Evolutionary conservation across 2,888 invertebrate genomes (phyloP).

Genomic region (Tromatobia lineatoria): DNA sequence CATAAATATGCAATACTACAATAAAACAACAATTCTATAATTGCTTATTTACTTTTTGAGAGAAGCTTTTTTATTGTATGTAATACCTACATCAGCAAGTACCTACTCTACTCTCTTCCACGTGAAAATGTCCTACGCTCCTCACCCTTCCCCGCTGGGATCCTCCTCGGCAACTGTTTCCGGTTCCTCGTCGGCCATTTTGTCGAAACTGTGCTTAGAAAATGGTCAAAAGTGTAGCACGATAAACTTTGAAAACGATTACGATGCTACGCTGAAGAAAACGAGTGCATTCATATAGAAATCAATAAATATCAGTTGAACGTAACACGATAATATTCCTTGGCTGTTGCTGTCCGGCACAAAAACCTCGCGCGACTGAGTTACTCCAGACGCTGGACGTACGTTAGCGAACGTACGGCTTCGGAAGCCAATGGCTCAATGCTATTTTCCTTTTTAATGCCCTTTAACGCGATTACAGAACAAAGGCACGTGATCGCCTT

Average conservation of each 20-base stretch:
- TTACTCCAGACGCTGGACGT: conserved; percentile 57
- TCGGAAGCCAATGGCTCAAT: conserved; percentile 80
- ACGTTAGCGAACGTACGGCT: conserved; percentile 74
- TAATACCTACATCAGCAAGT: not conserved
- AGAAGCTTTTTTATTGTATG: not conserved
- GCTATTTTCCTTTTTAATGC: conserved; percentile 82
- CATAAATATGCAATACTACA: not conserved
- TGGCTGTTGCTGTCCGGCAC: conserved; percentile 52
- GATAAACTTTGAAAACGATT: conserved; percentile 1
- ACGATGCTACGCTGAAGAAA: not conserved
- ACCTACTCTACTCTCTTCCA: conserved; percentile 8
- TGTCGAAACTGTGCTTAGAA: not conserved
- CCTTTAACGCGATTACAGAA: conserved; percentile 78
- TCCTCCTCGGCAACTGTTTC: conserved; percentile 64
- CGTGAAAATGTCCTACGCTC: not conserved
- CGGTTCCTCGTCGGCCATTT: conserved; percentile 74
- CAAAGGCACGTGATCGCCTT: conserved; percentile 64
- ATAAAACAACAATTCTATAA: conserved; percentile 1
- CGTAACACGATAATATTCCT: conserved; percentile 36
- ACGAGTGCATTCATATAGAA: not conserved
- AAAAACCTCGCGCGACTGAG: conserved; percentile 69
- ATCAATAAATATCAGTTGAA: not conserved
- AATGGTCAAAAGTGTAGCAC: conserved; percentile 18
- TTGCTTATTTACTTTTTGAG: not conserved
- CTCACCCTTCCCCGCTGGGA: conserved; percentile 75